A percentile compares a stretch with the other conserved stretches of the same genome.
Conservation (phyloP, 2,797 vertebrate genomes). For the Pangasius larnaudii region DNA sequence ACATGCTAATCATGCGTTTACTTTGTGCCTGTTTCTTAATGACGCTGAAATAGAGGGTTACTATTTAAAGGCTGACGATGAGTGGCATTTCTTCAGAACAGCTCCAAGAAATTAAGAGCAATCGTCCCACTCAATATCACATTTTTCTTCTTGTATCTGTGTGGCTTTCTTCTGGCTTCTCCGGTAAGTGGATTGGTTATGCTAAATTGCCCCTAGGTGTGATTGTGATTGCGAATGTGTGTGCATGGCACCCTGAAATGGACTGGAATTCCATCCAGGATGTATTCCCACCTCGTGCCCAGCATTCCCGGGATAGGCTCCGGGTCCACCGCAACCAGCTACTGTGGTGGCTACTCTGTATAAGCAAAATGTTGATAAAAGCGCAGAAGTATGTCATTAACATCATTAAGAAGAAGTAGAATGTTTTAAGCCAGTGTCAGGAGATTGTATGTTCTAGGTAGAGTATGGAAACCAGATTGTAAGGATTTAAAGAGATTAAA, state of each 20-base stretch:
- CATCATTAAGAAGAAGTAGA: neutral
- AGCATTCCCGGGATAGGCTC: neutral
- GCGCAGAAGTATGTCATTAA: neutral
- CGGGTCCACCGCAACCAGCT: neutral
- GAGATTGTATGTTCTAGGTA: neutral
- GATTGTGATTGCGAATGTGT: neutral
- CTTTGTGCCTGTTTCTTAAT: constrained; percentile 6
- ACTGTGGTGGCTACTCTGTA: neutral
- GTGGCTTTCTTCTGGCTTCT: neutral
- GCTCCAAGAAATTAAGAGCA: neutral
- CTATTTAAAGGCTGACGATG: constrained; percentile 68
- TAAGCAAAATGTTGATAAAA: neutral
- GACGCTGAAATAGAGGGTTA: constrained; percentile 54
- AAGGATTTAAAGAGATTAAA: neutral
- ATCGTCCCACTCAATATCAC: neutral
- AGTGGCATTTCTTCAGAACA: constrained; percentile 59
- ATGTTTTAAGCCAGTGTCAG: neutral
- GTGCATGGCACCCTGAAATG: neutral
- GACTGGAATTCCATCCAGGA: neutral
- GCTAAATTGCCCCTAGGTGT: neutral
- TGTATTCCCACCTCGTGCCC: neutral
- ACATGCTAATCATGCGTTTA: neutral
- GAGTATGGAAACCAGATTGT: neutral
- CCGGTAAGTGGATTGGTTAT: neutral
- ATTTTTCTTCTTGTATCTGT: neutral